Conservation (phyloP, 2,797 vertebrate genomes). For the Enteromius viviparus region DNA sequence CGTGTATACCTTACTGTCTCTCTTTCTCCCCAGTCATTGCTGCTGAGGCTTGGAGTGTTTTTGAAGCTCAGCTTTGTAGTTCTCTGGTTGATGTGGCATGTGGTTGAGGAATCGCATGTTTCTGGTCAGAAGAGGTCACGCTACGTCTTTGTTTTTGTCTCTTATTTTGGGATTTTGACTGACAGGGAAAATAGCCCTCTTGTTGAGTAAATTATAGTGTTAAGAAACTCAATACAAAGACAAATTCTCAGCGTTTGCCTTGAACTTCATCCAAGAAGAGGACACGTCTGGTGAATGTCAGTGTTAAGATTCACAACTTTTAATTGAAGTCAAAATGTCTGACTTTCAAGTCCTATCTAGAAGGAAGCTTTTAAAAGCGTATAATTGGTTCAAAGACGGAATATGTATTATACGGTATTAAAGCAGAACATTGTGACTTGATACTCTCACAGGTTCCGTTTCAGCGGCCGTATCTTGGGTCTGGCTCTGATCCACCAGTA, state of each 20-base stretch:
- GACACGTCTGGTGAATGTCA: conserved; percentile 8
- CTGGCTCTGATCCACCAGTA: conserved; percentile 97
- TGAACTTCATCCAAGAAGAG: conserved; percentile 3
- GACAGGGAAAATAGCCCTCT: conserved; percentile 31
- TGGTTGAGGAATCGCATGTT: conserved; percentile 31
- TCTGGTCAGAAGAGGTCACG: conserved; percentile 42
- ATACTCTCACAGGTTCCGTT: conserved; percentile 85
- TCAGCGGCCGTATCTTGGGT: conserved; percentile 95
- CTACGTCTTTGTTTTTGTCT: conserved; percentile 32
- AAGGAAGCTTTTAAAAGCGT: not conserved
- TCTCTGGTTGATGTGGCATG: conserved; percentile 37
- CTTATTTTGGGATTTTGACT: conserved; percentile 42
- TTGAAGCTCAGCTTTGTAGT: conserved; percentile 27
- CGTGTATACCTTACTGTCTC: conserved; percentile 2
- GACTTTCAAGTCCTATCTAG: not conserved
- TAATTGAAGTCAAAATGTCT: not conserved
- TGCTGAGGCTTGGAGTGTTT: conserved; percentile 9
- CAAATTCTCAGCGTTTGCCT: conserved; percentile 28
- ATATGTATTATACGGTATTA: not conserved
- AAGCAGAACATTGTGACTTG: conserved; percentile 6
- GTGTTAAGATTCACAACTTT: conserved; percentile 4
- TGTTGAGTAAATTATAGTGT: conserved; percentile 40
- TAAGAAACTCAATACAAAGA: conserved; percentile 25
- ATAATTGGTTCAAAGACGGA: not conserved
- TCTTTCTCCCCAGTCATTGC: conserved; percentile 1